Percentiles rank a stretch among this genome's conserved stretches.
phyloP scores from a whole-genome alignment of 2,113 vertebrate species.

The Equus quagga region DNA sequence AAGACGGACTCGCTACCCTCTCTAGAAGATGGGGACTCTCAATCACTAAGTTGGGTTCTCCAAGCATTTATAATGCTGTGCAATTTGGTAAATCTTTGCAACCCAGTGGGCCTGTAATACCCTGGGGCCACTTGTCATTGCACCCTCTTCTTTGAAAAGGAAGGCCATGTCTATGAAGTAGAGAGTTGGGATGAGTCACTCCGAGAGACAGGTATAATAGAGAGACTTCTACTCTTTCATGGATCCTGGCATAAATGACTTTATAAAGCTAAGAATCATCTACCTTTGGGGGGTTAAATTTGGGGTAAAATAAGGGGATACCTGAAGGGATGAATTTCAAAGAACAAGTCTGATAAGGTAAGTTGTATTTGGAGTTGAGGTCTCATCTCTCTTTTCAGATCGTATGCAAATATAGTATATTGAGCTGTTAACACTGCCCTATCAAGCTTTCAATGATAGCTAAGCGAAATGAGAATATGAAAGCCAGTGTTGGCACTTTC shows the following conservation, averaged over 20 bases:
- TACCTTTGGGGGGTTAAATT: neutral
- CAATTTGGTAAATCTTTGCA: neutral
- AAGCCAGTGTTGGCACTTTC: neutral
- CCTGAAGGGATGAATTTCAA: neutral
- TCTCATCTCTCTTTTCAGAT: conserved; percentile 28
- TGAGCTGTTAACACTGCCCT: neutral
- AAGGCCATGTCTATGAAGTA: neutral
- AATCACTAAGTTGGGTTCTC: neutral
- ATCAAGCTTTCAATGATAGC: neutral
- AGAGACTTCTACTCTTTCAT: neutral
- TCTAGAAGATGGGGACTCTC: neutral
- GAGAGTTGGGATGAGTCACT: neutral
- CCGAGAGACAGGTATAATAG: neutral
- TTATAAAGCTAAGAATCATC: neutral
- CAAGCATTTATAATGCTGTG: neutral
- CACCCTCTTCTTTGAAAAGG: neutral
- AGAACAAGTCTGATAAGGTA: neutral
- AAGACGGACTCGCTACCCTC: neutral
- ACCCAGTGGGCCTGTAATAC: neutral
- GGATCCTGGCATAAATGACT: neutral
- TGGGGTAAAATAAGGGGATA: neutral
- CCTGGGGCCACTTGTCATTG: neutral
- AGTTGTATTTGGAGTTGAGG: neutral
- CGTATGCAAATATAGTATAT: neutral
- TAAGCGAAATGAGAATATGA: neutral